These are phyloP conservation scores for Holcopasites calliopsidis DNA, from an alignment of 1,140 invertebrate species.

Conservation along the genomic window DNA sequence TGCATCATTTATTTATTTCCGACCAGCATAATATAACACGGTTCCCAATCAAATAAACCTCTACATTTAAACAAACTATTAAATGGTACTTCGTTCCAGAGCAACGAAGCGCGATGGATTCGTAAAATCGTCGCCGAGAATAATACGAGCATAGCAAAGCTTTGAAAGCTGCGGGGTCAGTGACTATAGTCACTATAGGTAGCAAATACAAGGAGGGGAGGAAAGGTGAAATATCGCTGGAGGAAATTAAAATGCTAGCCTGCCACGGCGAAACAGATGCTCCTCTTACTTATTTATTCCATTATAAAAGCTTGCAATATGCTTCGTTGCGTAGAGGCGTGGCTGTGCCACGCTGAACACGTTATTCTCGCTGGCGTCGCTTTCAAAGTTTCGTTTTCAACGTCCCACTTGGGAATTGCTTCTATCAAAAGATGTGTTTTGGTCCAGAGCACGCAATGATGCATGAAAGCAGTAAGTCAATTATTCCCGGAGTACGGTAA, in stretches of 20 bases:
- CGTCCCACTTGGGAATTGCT: not conserved
- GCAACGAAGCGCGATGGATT: too few species aligned
- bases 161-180: not conserved
- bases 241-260: slow-evolving; percentile 68
- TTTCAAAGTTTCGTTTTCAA: slow-evolving; percentile 6
- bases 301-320: slow-evolving; percentile 50
- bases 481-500: too few species aligned
- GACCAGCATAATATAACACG: too few species aligned
- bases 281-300: slow-evolving; percentile 68
- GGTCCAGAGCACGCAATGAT: rapidly evolving
- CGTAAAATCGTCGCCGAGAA: too few species aligned
- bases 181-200: too few species aligned
- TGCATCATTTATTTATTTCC: too few species aligned
- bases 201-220: slow-evolving; percentile 24
- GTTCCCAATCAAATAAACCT: too few species aligned
- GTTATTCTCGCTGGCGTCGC: not conserved
- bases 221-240: slow-evolving; percentile 58
- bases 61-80: too few species aligned
- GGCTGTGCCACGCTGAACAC: not conserved
- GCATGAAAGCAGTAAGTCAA: not conserved
- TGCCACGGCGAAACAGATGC: slow-evolving; percentile 46
- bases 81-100: too few species aligned
- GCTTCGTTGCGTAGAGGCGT: slow-evolving; percentile 1
- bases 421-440: slow-evolving; percentile 5
- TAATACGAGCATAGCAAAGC: too few species aligned